Evolutionary conservation across 2,888 invertebrate species (phyloP).

Genomic region (Amblyjoppa proteus): DNA sequence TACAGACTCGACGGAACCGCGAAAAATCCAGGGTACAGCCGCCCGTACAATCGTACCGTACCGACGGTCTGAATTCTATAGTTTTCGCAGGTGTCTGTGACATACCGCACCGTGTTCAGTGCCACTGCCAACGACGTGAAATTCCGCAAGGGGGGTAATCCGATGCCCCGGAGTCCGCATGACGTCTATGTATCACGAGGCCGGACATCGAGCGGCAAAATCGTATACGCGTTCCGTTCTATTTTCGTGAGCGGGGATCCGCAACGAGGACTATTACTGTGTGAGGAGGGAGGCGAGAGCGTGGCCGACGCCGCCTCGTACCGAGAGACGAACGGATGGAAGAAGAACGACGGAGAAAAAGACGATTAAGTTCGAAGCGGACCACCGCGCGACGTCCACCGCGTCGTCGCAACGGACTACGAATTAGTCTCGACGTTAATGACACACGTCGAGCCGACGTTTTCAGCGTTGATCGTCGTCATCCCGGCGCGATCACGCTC

Average conservation of each 20-base stretch:
- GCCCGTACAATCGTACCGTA: constrained; percentile 2
- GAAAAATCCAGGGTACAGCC: neutral
- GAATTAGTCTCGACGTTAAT: constrained; percentile 63
- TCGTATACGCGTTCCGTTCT: constrained; percentile 41
- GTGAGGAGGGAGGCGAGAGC: neutral
- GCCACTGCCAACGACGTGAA: constrained; percentile 45
- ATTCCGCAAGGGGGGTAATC: constrained; percentile 56
- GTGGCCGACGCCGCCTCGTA: constrained; percentile 47
- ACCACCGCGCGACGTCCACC: constrained; percentile 35
- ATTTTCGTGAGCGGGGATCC: constrained; percentile 56
- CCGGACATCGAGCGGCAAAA: constrained; percentile 42
- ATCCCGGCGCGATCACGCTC: neutral
- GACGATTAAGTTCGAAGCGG: constrained; percentile 1
- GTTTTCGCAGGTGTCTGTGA: constrained; percentile 46
- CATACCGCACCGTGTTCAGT: constrained; percentile 29
- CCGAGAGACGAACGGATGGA: constrained; percentile 2
- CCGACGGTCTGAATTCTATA: constrained; percentile 17
- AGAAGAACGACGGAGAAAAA: neutral
- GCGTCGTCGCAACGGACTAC: constrained; percentile 40
- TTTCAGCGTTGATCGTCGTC: constrained; percentile 17
- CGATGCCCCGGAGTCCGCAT: constrained; percentile 26
- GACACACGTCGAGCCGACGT: constrained; percentile 42
- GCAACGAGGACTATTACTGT: constrained; percentile 2
- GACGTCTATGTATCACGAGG: constrained; percentile 7
- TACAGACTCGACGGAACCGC: neutral